These are phyloP conservation scores for Semotilus atromaculatus DNA, from an alignment of 2,797 vertebrate genomes.

Conservation along the genomic window DNA sequence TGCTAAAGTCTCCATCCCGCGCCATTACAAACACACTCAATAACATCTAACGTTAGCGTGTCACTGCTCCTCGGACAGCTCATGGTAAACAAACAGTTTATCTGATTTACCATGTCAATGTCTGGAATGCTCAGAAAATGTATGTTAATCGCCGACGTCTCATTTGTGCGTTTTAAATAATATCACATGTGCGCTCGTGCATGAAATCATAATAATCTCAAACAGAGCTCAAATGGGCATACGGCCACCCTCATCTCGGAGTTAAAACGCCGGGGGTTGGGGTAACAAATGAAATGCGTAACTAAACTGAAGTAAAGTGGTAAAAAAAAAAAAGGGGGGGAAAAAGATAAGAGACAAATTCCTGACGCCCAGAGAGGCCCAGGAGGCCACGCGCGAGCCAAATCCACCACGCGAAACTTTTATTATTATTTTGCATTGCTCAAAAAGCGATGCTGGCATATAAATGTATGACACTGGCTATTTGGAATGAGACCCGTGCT, in stretches of 20 bases:
- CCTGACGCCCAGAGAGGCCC: conserved; percentile 67
- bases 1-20: conserved; percentile 21
- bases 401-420: conserved; percentile 77
- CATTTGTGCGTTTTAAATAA: neutral
- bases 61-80: neutral
- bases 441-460: conserved; percentile 57
- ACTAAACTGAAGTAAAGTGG: conserved; percentile 15
- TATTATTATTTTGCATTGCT: conserved; percentile 72
- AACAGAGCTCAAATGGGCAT: conserved; percentile 65
- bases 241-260: conserved; percentile 53
- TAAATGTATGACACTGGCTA: conserved; percentile 51
- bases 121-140: too few relatives aligned
- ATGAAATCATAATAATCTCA: conserved; percentile 63
- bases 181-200: conserved; percentile 41
- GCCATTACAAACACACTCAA: conserved; percentile 15
- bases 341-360: neutral
- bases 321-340: neutral
- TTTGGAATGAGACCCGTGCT: conserved; percentile 24
- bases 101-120: neutral
- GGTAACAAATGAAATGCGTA: neutral
- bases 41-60: neutral
- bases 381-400: conserved; percentile 68
- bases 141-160: neutral
- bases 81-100: neutral
- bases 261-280: conserved; percentile 31